Evolutionary conservation across 2,113 vertebrate species (phyloP).

Genomic region (Apaloderma vittatum): DNA sequence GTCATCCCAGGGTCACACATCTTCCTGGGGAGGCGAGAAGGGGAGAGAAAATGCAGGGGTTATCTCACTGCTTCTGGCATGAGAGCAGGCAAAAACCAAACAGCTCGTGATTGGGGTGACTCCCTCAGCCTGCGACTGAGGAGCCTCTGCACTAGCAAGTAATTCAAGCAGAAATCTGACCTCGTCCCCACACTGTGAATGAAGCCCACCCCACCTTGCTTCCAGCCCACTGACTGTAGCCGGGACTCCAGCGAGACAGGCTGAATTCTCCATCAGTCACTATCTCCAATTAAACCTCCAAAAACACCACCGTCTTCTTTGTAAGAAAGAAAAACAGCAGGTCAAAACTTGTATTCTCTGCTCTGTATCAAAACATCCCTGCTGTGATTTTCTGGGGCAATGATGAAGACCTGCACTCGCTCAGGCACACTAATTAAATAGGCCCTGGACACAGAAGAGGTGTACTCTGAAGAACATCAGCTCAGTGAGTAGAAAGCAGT

Average conservation of each 20-base stretch:
- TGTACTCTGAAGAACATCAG: neutral
- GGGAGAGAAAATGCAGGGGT: neutral
- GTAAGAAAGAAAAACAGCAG: neutral
- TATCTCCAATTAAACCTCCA: neutral
- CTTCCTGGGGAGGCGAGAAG: conserved; percentile 83
- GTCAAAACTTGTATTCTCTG: neutral
- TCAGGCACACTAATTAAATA: conserved; percentile 45
- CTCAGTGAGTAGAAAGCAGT: neutral
- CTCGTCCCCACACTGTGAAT: neutral
- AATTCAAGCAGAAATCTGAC: neutral
- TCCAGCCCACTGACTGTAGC: neutral
- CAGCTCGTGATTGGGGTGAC: fast-evolving
- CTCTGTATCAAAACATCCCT: conserved; percentile 13
- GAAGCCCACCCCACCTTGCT: neutral
- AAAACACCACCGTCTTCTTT: neutral
- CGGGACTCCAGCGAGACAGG: neutral
- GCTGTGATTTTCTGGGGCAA: neutral
- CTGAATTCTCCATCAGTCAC: neutral
- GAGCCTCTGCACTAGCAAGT: neutral
- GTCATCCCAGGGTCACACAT: conserved; percentile 99
- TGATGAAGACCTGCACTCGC: neutral
- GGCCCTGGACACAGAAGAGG: neutral
- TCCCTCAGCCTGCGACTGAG: neutral
- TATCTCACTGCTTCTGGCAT: neutral
- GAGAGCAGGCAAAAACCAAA: neutral